These are phyloP conservation scores for Drosophila putrida DNA, from an alignment of 2,888 invertebrate species.

Conservation along the genomic window DNA sequence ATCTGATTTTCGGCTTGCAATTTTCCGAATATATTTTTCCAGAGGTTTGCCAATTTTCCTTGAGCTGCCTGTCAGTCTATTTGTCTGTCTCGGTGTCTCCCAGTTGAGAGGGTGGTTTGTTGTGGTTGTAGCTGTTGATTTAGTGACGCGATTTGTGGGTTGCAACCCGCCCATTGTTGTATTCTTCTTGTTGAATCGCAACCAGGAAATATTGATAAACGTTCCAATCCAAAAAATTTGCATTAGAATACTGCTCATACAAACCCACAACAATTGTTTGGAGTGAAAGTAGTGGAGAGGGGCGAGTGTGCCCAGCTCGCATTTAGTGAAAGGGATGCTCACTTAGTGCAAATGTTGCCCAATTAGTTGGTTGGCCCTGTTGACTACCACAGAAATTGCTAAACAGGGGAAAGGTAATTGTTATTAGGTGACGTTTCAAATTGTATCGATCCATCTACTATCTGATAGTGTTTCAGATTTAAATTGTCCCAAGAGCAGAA, in stretches of 20 bases:
- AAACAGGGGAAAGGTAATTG: slow-evolving; percentile 58
- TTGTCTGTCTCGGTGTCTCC: slow-evolving; percentile 10
- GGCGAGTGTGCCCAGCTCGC: slow-evolving; percentile 12
- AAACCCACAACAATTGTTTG: slow-evolving; percentile 26
- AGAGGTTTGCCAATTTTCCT: slow-evolving; percentile 70
- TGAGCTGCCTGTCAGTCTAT: slow-evolving; percentile 17
- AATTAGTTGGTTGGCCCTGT: slow-evolving; percentile 50
- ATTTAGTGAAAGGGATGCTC: slow-evolving; percentile 68
- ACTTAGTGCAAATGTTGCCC: slow-evolving; percentile 56
- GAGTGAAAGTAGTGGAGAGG: slow-evolving; percentile 35
- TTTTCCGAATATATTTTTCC: slow-evolving; percentile 68
- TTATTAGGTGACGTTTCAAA: slow-evolving; percentile 42
- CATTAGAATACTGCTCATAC: slow-evolving; percentile 71
- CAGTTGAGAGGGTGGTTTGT: slow-evolving; percentile 60
- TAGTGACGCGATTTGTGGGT: slow-evolving; percentile 80
- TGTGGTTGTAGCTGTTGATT: slow-evolving; percentile 74
- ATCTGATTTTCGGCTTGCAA: slow-evolving; percentile 84
- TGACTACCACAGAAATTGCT: slow-evolving; percentile 29
- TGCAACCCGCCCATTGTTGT: slow-evolving; percentile 54
- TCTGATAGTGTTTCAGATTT: neutral
- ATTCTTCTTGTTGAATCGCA: slow-evolving; percentile 48
- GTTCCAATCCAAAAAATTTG: slow-evolving; percentile 68
- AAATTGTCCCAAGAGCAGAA: neutral
- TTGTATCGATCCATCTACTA: slow-evolving; percentile 3
- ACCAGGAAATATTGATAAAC: slow-evolving; percentile 81